Conservation (phyloP, 2,888 invertebrate species). For the Leptarthrus brevirostris region DNA sequence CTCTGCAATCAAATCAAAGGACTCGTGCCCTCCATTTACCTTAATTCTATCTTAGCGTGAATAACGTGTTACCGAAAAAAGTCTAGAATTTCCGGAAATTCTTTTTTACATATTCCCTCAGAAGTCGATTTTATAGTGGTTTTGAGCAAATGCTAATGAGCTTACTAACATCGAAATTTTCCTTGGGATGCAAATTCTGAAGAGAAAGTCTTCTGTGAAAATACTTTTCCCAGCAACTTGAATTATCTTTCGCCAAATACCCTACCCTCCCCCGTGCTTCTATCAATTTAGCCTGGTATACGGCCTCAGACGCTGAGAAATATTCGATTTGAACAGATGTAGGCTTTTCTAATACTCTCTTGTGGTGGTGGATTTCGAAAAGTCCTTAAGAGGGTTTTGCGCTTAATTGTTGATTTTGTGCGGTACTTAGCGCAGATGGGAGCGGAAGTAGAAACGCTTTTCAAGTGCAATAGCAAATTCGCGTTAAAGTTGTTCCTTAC, state of each 20-base stretch:
- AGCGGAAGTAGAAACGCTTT: neutral
- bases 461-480: neutral
- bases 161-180: slow-evolving; percentile 4
- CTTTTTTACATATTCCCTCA: neutral
- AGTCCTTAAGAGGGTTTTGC: neutral
- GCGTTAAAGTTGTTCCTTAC: too few species aligned
- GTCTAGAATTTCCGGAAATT: neutral
- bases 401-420: neutral
- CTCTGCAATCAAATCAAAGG: too few species aligned
- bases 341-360: neutral
- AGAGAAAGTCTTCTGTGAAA: neutral
- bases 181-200: neutral
- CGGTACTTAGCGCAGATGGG: neutral
- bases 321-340: slow-evolving; percentile 3
- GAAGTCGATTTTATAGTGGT: slow-evolving; percentile 10
- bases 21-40: neutral
- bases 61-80: neutral
- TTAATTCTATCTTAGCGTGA: neutral
- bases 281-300: neutral
- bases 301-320: neutral
- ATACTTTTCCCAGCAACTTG: neutral
- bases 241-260: neutral
- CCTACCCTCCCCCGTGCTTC: neutral
- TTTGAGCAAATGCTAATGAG: slow-evolving; percentile 1
- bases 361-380: neutral